These are phyloP conservation scores for Micronycteris hirsuta DNA, from an alignment of 2,113 vertebrate species.

Conservation along the genomic window DNA sequence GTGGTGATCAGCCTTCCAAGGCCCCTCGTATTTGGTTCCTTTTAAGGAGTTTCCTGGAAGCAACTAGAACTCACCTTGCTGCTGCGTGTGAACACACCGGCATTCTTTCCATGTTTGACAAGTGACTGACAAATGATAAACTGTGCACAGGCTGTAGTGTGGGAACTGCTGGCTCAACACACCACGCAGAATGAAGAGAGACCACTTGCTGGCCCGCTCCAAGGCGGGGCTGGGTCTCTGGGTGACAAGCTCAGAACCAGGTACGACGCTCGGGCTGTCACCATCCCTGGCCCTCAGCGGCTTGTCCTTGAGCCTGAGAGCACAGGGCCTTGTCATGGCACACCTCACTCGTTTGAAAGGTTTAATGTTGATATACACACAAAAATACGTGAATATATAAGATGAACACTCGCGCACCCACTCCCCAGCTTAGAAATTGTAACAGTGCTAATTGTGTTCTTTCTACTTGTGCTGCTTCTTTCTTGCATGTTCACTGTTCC, in stretches of 20 bases:
- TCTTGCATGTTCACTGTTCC: not conserved
- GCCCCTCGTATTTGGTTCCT: not conserved
- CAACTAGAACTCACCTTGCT: not conserved
- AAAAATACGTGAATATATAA: not conserved
- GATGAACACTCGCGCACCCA: rapidly evolving
- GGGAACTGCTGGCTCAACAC: slow-evolving; percentile 74
- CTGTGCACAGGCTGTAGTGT: slow-evolving; percentile 71
- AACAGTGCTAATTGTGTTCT: not conserved
- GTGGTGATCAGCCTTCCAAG: not conserved
- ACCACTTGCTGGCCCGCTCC: slow-evolving; percentile 54
- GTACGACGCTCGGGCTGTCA: not conserved
- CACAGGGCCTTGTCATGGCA: not conserved
- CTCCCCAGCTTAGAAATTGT: not conserved
- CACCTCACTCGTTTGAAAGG: not conserved
- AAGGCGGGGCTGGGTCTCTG: slow-evolving; percentile 61
- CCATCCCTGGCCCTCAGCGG: not conserved
- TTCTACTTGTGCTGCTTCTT: not conserved
- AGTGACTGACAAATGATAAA: not conserved
- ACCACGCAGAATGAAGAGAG: slow-evolving; percentile 57
- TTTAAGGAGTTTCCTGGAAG: not conserved
- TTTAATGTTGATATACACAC: not conserved
- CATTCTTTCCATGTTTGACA: not conserved
- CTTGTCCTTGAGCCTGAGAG: not conserved
- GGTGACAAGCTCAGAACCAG: slow-evolving; percentile 78
- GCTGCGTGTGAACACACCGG: not conserved